Conservation (phyloP, 2,113 vertebrate species). For the Eublepharis macularius region DNA sequence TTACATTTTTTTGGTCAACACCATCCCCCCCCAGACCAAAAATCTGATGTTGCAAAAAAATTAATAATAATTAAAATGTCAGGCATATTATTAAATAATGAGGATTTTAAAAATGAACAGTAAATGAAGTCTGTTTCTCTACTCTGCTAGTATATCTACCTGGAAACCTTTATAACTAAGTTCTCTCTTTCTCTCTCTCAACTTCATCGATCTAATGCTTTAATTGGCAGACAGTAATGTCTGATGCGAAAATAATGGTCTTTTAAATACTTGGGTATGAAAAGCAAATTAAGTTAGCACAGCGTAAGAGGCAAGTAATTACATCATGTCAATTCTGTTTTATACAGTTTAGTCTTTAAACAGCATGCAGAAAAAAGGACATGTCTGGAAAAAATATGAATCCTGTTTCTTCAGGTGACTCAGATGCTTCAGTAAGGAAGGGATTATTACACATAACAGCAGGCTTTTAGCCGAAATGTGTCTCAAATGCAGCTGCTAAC, state of each 20-base stretch:
- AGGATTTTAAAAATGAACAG: slow-evolving; percentile 29
- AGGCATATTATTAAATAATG: slow-evolving; percentile 25
- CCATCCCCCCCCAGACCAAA: neutral
- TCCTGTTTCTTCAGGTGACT: slow-evolving; percentile 55
- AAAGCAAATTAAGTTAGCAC: slow-evolving; percentile 81
- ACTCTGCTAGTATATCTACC: slow-evolving; percentile 37
- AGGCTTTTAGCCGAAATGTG: slow-evolving; percentile 43
- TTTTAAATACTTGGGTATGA: slow-evolving; percentile 80
- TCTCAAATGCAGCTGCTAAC: slow-evolving; percentile 8
- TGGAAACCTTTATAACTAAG: slow-evolving; percentile 58
- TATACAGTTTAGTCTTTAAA: slow-evolving; percentile 68
- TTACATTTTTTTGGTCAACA: slow-evolving; percentile 19
- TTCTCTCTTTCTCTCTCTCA: slow-evolving; percentile 58
- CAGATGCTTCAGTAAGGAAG: slow-evolving; percentile 11
- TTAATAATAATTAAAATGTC: slow-evolving; percentile 26
- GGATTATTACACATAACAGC: slow-evolving; percentile 27
- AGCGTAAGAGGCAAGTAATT: slow-evolving; percentile 80
- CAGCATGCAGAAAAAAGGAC: slow-evolving; percentile 63
- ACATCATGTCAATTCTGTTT: slow-evolving; percentile 76
- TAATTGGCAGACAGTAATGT: slow-evolving; percentile 76
- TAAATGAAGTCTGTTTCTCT: slow-evolving; percentile 41
- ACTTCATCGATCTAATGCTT: slow-evolving; percentile 73
- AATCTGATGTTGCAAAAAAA: neutral
- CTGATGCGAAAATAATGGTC: slow-evolving; percentile 77
- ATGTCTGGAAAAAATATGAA: slow-evolving; percentile 57